Evolutionary conservation across 1,140 invertebrate genomes (phyloP).

Genomic region (Popillia japonica): DNA sequence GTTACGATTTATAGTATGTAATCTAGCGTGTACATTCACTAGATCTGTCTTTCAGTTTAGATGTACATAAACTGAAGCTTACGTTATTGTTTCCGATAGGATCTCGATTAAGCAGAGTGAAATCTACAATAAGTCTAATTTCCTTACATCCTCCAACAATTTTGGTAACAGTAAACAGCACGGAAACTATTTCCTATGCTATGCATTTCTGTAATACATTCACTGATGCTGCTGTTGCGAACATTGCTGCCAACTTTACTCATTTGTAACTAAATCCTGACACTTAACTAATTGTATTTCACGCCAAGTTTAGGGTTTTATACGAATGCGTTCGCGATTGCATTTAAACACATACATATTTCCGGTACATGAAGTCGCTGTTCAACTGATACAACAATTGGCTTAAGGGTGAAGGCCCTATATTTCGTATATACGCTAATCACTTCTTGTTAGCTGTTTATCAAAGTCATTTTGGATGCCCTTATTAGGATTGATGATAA

Average conservation of each 20-base stretch:
- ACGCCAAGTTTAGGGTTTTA: slow-evolving; percentile 37
- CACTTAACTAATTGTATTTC: slow-evolving; percentile 39
- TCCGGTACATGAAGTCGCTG: background rate
- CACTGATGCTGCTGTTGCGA: background rate
- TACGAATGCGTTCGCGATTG: slow-evolving; percentile 24
- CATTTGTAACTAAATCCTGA: slow-evolving; percentile 39
- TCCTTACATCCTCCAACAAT: background rate
- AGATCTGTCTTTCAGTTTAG: background rate
- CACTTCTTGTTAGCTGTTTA: slow-evolving; percentile 37
- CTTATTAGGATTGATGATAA: slow-evolving; percentile 39
- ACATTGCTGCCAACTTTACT: slow-evolving; percentile 37
- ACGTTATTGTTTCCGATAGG: background rate
- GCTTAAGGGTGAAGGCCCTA: background rate
- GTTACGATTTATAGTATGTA: background rate
- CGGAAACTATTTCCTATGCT: slow-evolving; percentile 12
- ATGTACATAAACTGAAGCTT: background rate
- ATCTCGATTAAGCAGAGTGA: background rate
- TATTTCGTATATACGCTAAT: background rate
- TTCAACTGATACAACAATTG: background rate
- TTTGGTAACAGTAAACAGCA: background rate
- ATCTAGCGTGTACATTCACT: no score
- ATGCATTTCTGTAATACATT: slow-evolving; percentile 13
- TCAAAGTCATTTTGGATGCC: slow-evolving; percentile 32
- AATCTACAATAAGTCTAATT: background rate
- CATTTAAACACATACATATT: slow-evolving; percentile 23